Percentiles rank a stretch among this genome's conserved stretches.
phyloP scores from a whole-genome alignment of 2,797 vertebrate species.

The Menidia menidia region DNA sequence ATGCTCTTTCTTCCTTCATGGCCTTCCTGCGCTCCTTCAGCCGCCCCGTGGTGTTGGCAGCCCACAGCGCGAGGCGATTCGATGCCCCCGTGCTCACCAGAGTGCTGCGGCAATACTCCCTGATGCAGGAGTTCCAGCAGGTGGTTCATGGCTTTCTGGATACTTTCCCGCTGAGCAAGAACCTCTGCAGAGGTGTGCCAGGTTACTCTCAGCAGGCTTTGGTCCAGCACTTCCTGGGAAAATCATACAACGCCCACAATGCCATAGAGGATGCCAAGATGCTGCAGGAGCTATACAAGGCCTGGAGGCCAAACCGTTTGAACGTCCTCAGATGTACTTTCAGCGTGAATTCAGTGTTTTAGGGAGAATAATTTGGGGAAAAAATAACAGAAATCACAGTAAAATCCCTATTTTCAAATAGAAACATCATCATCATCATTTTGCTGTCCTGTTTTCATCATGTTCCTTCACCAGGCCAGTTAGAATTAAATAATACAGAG shows the following conservation, averaged over 20 bases:
- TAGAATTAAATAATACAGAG: neutral
- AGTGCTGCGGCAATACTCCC: constrained; percentile 33
- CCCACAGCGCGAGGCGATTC: constrained; percentile 71
- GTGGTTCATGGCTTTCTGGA: constrained; percentile 69
- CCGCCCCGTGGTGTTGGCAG: constrained; percentile 71
- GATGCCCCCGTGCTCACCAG: constrained; percentile 67
- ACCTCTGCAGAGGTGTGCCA: neutral
- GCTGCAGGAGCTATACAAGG: constrained; percentile 72
- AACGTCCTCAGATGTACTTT: neutral
- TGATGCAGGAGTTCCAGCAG: constrained; percentile 46
- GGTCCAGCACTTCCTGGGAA: constrained; percentile 52
- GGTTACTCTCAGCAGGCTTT: constrained; percentile 56
- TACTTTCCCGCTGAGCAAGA: constrained; percentile 66
- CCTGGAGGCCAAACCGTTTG: constrained; percentile 42
- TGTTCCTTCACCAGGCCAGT: neutral
- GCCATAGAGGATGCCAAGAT: constrained; percentile 69
- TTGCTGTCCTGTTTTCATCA: neutral
- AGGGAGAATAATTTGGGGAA: too few species aligned
- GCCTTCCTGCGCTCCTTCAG: constrained; percentile 66
- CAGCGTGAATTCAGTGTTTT: neutral
- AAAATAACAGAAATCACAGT: too few species aligned
- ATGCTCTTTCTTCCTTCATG: constrained; percentile 71
- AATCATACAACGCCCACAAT: constrained; percentile 69
- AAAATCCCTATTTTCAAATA: too few species aligned
- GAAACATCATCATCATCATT: too few species aligned